phyloP scores from a whole-genome alignment of 2,113 vertebrate genomes.

The Chaetops frenatus region DNA sequence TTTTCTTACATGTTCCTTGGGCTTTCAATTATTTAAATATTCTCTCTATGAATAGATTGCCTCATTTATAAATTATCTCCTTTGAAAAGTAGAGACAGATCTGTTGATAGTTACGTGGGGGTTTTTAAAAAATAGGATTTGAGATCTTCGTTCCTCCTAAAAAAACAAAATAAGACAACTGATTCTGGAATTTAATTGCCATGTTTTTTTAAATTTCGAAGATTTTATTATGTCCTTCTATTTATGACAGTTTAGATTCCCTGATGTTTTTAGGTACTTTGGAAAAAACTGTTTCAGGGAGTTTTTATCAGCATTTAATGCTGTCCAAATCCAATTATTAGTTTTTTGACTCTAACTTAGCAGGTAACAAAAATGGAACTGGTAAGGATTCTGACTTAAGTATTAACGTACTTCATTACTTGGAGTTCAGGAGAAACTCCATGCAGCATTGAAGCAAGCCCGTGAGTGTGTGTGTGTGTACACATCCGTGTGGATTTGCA shows the following conservation, averaged over 20 bases:
- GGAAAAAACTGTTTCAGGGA: background rate
- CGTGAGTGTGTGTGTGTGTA: fast-evolving
- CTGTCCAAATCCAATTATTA: background rate
- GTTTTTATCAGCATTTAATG: background rate
- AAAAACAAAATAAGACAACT: background rate
- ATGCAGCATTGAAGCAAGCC: background rate
- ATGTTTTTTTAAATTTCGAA: background rate
- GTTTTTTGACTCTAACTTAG: background rate
- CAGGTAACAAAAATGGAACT: background rate
- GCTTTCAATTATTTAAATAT: background rate
- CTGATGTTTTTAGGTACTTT: background rate
- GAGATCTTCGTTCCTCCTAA: background rate
- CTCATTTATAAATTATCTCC: background rate
- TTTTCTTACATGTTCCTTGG: background rate
- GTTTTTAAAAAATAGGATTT: background rate
- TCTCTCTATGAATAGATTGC: background rate
- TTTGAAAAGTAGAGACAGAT: background rate
- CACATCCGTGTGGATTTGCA: background rate
- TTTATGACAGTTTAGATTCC: background rate
- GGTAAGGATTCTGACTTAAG: background rate
- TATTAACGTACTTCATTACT: background rate
- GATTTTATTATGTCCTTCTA: background rate
- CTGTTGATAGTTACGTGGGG: background rate
- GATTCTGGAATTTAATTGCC: background rate
- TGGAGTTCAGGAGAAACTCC: background rate